Conservation (phyloP, 2,113 vertebrate species). For the Eublepharis macularius region DNA sequence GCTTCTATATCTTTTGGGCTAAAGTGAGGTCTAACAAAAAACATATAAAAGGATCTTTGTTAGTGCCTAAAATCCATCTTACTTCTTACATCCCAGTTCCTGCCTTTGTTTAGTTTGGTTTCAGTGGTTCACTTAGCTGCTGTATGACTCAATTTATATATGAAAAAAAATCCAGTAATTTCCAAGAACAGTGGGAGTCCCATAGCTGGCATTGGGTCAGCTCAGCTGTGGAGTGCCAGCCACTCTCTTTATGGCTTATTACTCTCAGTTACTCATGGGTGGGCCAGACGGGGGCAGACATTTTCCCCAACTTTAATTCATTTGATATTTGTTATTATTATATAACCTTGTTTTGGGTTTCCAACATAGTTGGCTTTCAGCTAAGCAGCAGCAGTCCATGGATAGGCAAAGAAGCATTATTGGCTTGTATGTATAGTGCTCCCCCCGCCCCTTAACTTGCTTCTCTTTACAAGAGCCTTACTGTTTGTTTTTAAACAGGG, state of each 20-base stretch:
- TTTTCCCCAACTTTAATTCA: constrained; percentile 7
- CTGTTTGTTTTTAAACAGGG: constrained; percentile 29
- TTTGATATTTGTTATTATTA: constrained; percentile 48
- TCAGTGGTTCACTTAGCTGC: constrained; percentile 27
- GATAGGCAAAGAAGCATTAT: constrained; percentile 23
- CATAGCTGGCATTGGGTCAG: constrained; percentile 4
- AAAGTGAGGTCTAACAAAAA: neutral
- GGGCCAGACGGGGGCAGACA: neutral
- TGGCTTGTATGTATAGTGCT: neutral
- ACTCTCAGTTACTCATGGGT: constrained; percentile 16
- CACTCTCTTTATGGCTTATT: constrained; percentile 49
- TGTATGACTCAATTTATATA: constrained; percentile 26
- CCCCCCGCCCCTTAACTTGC: no score
- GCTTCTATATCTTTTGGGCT: neutral
- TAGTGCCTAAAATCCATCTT: neutral
- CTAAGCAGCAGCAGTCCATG: constrained; percentile 28
- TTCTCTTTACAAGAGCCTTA: constrained; percentile 30
- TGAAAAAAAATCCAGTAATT: constrained; percentile 5
- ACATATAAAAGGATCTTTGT: constrained; percentile 17
- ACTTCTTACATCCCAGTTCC: neutral
- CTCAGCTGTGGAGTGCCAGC: constrained; percentile 18
- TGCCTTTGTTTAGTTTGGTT: constrained; percentile 46
- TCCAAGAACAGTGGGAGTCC: constrained; percentile 31
- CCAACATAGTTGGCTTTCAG: constrained; percentile 28
- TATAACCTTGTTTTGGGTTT: constrained; percentile 30